phyloP scores from a whole-genome alignment of 23 tunicate species.

The Corella eumyota region DNA sequence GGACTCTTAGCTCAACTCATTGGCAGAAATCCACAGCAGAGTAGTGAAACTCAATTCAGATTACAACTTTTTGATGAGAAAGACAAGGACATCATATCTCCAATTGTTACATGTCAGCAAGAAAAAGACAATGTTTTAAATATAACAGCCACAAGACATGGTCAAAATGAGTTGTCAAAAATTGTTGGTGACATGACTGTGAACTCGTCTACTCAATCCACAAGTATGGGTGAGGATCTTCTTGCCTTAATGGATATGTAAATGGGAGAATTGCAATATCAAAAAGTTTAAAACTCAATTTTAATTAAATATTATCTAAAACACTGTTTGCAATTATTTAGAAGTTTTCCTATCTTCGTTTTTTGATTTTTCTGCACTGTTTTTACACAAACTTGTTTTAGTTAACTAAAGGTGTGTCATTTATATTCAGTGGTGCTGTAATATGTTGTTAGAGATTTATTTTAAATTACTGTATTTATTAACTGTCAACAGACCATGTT shows the following conservation, averaged over 20 bases:
- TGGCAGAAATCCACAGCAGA: constrained; percentile 18
- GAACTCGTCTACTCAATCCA: not conserved
- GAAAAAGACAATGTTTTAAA: constrained; percentile 10
- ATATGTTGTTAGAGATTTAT: no score
- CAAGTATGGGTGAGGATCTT: constrained; percentile 41
- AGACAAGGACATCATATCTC: not conserved
- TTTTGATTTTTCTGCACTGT: no score
- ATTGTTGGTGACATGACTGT: constrained; percentile 51
- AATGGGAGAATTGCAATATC: not conserved
- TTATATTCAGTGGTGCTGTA: no score
- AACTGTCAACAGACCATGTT: no score
- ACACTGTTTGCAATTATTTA: no score
- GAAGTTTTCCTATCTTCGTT: no score
- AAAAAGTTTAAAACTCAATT: no score
- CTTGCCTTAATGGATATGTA: constrained; percentile 56
- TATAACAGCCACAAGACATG: constrained; percentile 25
- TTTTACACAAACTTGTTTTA: no score
- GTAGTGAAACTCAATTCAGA: not conserved
- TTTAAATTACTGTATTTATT: no score
- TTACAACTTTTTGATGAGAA: constrained; percentile 20
- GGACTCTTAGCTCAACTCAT: constrained; percentile 56
- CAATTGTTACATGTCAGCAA: not conserved
- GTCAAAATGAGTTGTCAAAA: constrained; percentile 23
- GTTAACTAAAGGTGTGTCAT: no score
- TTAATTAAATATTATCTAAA: no score